A percentile compares a stretch with the other conserved stretches of the same genome.
These are phyloP conservation scores for Lagenorhynchus albirostris DNA, from an alignment of 2,113 vertebrate genomes.

Conservation along the genomic window DNA sequence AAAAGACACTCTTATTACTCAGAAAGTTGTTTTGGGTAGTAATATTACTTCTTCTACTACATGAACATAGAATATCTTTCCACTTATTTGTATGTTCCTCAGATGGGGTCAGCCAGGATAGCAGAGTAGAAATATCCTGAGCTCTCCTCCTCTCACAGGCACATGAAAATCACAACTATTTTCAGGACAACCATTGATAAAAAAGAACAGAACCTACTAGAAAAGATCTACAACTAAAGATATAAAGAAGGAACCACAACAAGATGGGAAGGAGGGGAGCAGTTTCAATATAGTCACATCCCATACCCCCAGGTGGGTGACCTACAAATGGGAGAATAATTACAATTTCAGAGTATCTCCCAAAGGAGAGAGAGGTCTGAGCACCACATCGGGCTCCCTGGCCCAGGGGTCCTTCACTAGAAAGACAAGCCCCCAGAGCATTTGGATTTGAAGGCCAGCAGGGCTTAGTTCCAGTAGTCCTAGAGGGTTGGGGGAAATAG, in stretches of 20 bases:
- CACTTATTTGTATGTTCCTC: neutral
- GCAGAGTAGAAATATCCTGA: neutral
- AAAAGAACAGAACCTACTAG: neutral
- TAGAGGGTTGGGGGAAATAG: neutral
- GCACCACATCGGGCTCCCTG: neutral
- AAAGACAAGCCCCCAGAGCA: neutral
- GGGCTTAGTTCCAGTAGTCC: neutral
- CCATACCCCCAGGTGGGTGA: neutral
- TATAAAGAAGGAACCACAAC: neutral
- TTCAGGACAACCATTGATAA: neutral
- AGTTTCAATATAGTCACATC: neutral
- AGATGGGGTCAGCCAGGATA: neutral
- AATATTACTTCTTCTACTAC: neutral
- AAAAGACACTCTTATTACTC: neutral
- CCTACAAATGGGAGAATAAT: neutral
- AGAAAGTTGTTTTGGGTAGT: neutral
- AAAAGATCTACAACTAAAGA: neutral
- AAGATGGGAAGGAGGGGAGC: neutral
- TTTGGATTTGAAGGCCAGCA: neutral
- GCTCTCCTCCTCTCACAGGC: rapidly evolving
- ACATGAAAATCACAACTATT: neutral
- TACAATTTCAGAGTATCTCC: neutral
- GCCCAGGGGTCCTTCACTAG: too few species aligned
- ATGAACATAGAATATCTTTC: neutral
- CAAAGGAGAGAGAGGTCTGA: neutral